Evolutionary conservation across 2,113 vertebrate species (phyloP).

Genomic region (Aegithalos caudatus): DNA sequence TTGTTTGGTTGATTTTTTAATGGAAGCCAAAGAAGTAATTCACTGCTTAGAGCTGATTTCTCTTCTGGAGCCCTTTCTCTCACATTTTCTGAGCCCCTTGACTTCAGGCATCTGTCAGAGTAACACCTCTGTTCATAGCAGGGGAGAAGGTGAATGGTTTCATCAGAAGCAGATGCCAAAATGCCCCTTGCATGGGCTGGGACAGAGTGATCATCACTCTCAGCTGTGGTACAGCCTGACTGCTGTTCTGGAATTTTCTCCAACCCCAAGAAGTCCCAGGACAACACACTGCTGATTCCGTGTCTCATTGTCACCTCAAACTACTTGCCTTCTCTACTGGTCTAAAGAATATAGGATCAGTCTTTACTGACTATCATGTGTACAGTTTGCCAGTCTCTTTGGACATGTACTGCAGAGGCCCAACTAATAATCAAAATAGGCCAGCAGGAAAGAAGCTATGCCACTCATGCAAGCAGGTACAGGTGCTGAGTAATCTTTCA

Average conservation of each 20-base stretch:
- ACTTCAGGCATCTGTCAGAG: neutral
- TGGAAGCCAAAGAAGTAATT: neutral
- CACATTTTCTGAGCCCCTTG: neutral
- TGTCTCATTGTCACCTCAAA: neutral
- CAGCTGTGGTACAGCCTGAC: neutral
- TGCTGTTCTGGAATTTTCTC: conserved; percentile 5
- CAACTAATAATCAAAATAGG: neutral
- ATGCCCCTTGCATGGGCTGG: neutral
- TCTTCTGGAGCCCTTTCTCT: neutral
- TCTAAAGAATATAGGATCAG: neutral
- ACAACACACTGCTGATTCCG: neutral
- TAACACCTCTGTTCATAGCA: neutral
- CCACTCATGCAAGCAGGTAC: neutral
- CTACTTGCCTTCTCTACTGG: neutral
- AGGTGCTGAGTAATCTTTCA: neutral
- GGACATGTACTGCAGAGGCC: neutral
- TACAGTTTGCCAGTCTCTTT: neutral
- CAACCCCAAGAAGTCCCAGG: neutral
- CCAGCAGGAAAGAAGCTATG: neutral
- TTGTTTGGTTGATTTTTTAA: neutral
- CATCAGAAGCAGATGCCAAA: neutral
- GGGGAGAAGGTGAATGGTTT: neutral
- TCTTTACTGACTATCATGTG: neutral
- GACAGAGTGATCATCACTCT: neutral
- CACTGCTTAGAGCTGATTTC: neutral